Conservation (phyloP, 2,797 vertebrate genomes). For the Pitangus sulphuratus region DNA sequence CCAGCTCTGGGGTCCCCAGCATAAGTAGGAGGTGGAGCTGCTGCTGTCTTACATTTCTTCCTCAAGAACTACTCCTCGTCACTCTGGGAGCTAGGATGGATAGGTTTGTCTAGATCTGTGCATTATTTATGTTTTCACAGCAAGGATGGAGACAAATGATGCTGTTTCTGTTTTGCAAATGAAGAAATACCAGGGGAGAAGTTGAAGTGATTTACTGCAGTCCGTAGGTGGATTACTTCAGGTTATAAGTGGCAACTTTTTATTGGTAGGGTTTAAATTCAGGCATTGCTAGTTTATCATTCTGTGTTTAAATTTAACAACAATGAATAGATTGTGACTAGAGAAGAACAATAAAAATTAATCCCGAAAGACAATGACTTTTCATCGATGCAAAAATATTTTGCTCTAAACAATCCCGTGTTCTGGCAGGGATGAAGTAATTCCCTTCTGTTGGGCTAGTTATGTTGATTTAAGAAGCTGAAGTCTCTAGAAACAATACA, state of each 20-base stretch:
- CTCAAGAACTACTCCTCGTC: not conserved
- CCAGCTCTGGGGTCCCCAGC: not conserved
- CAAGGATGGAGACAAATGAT: not conserved
- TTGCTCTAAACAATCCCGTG: constrained; percentile 41
- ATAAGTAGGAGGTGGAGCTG: not conserved
- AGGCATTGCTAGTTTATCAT: not conserved
- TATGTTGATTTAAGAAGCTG: constrained; percentile 19
- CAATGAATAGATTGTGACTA: constrained; percentile 21
- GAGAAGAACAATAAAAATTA: constrained; percentile 49
- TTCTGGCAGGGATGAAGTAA: not conserved
- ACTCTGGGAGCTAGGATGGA: not conserved
- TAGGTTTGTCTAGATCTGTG: not conserved
- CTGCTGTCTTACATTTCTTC: not conserved
- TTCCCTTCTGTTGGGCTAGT: not conserved
- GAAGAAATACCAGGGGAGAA: not conserved
- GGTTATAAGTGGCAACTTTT: not conserved
- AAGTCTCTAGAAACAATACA: constrained; percentile 58
- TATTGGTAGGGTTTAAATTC: not conserved
- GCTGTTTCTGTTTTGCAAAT: not conserved
- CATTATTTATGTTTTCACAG: not conserved
- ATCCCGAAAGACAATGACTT: constrained; percentile 59
- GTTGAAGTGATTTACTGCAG: not conserved
- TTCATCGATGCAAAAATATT: constrained; percentile 16
- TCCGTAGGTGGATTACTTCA: not conserved
- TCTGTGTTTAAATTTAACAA: not conserved